Evolutionary conservation across 2,797 vertebrate species (phyloP), one percentile per base, ranked within the genome.

Genomic region (Fistularia tabacaria): DNA sequence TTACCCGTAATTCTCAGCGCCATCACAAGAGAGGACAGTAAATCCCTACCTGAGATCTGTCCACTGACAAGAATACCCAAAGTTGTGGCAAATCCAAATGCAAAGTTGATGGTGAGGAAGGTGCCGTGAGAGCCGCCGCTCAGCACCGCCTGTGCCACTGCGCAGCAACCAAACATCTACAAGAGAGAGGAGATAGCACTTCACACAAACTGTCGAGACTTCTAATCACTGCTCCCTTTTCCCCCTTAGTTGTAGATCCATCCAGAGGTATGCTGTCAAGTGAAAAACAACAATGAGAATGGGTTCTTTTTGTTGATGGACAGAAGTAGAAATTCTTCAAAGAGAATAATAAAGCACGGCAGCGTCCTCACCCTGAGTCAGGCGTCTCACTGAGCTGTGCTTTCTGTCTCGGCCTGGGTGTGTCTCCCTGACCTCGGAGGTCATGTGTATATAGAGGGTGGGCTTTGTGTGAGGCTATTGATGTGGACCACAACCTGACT

Each of bases 111-210:
- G 7, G 91, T 91, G 71, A 95, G 85, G 85, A 96, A 95, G 0
- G 64, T 79, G 57, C 91, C 91, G 0, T 92, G 92, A 25, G 73
- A 84, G 7, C 91, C 92, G 58, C 37, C 66, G 56, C 94, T 94
- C 39, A 95, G 91, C 7, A 91, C 57, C 0, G 90, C 66, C 80
- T 95, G 94, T 0, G 93, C 93, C 42, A 95, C 82, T 0, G 93
- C 88, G 15, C 93, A 93, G 52, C 93, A 95, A 53, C 93, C 93
- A 46, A 95, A 96, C 87, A 95, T 88, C 94, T 95, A 87, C 87
- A 91, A 0, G 88, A 79, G 44, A 50, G 14, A 41, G 51, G n/a
- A 1, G 13, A 14, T 14, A 13, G 41, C 3, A 42, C 14, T 1
- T 45, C 48, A 54, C 15, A 39, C 15, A 36, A 15, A 48, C n/a